Conservation (phyloP, 2,797 vertebrate species). For the Squalus acanthias region DNA sequence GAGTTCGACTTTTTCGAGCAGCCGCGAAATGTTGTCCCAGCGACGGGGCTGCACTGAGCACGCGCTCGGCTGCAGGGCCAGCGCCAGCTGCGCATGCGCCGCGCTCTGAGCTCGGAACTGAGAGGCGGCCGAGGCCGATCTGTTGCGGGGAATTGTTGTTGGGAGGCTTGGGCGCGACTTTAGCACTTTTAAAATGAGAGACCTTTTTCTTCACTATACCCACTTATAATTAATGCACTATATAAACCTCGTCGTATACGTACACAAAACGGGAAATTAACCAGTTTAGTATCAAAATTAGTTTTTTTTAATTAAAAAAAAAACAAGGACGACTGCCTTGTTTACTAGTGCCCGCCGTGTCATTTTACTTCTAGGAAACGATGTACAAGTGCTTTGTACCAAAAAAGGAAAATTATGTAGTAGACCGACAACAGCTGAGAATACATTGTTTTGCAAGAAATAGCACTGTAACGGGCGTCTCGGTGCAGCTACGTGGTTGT, state of each 20-base stretch:
- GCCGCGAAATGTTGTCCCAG: not conserved
- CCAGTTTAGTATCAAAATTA: not conserved
- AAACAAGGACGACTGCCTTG: not conserved
- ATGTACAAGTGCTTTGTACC: not conserved
- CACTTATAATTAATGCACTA: not conserved
- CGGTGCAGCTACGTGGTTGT: not conserved
- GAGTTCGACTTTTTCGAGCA: slow-evolving; percentile 1
- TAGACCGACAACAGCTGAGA: not conserved
- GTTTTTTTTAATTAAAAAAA: not conserved
- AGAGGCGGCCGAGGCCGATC: not conserved
- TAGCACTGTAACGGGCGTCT: not conserved
- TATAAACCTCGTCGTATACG: not conserved
- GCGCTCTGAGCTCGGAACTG: not conserved
- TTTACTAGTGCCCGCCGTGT: not conserved
- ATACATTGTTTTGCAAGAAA: not conserved
- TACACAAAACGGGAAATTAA: not conserved
- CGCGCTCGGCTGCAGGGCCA: not conserved
- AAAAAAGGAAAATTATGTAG: not conserved
- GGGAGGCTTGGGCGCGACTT: not conserved
- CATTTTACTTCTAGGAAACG: not conserved
- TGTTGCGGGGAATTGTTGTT: not conserved
- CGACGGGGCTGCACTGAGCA: not conserved
- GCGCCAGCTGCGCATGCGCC: not conserved
- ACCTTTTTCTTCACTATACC: not conserved
- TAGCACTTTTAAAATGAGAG: not conserved